Percentiles rank a stretch among this genome's conserved stretches.
These are phyloP conservation scores for Drosophila varians DNA, from an alignment of 1,140 invertebrate species.

Conservation along the genomic window DNA sequence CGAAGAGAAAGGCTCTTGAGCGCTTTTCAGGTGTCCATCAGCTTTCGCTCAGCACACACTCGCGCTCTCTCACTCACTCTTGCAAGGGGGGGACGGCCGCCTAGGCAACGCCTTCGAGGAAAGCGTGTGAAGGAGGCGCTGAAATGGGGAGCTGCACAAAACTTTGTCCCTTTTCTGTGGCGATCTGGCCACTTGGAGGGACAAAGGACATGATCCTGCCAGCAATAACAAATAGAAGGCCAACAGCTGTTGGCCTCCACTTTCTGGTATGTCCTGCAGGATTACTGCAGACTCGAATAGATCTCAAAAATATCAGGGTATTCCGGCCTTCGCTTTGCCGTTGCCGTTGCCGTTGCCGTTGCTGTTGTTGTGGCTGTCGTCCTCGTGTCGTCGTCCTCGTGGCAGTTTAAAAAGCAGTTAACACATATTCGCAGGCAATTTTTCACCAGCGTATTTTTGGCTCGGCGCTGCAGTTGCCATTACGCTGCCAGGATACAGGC, in stretches of 20 bases:
- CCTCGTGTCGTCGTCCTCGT: slow-evolving; percentile 80
- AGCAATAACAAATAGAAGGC: background rate
- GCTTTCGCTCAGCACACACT: slow-evolving; percentile 67
- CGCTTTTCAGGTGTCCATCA: slow-evolving; percentile 62
- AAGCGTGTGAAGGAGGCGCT: slow-evolving; percentile 1
- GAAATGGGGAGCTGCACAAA: background rate
- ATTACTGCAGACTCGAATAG: too few relatives aligned
- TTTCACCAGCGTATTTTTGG: slow-evolving; percentile 80
- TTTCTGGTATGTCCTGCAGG: background rate
- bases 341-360: too few relatives aligned
- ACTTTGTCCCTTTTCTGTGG: slow-evolving; percentile 5
- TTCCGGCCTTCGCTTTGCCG: too few relatives aligned
- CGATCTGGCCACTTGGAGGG: slow-evolving; percentile 72
- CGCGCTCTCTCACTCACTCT: slow-evolving; percentile 32
- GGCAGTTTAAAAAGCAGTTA: slow-evolving; percentile 84
- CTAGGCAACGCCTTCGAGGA: slow-evolving; percentile 72
- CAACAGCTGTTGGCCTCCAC: slow-evolving; percentile 58
- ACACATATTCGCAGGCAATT: slow-evolving; percentile 83
- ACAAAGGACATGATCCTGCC: slow-evolving; percentile 66
- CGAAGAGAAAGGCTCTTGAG: slow-evolving; percentile 24
- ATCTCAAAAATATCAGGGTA: too few relatives aligned
- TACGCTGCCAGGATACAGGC: slow-evolving; percentile 15
- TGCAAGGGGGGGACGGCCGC: background rate
- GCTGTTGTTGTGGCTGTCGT: slow-evolving; percentile 38
- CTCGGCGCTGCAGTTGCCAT: slow-evolving; percentile 58